Percentiles rank a stretch among this genome's conserved stretches.
These are phyloP conservation scores for Protaetia brevitarsis DNA, from an alignment of 1,140 invertebrate genomes.

Conservation along the genomic window DNA sequence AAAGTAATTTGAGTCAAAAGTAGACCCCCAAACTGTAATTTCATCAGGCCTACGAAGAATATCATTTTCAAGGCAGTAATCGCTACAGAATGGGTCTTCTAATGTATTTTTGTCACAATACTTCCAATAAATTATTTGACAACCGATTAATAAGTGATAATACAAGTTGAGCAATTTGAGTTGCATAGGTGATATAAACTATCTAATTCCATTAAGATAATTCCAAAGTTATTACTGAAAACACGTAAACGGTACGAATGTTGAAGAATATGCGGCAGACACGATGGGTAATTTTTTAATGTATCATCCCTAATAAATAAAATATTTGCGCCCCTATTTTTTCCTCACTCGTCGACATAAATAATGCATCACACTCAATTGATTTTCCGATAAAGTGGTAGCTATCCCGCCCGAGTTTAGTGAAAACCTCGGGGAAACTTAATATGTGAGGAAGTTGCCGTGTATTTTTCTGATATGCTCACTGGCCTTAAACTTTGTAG, in stretches of 20 bases:
- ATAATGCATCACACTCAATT: constrained; percentile 6
- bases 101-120: no score
- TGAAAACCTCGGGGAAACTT: constrained; percentile 7
- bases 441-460: constrained; percentile 9
- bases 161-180: no score
- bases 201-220: no score
- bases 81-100: constrained; percentile 36
- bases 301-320: constrained; percentile 1
- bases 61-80: constrained; percentile 40
- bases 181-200: no score
- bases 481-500: constrained; percentile 17
- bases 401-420: background rate
- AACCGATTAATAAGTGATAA: no score
- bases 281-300: constrained; percentile 19
- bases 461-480: constrained; percentile 13
- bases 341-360: background rate
- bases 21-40: no score
- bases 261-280: no score
- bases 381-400: constrained; percentile 5
- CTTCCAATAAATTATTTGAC: no score
- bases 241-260: no score
- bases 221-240: no score
- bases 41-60: constrained; percentile 41
- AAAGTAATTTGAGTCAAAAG: no score
- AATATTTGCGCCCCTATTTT: background rate